Evolutionary conservation across 37 sponge, comb jelly and placozoan species (phyloP), one percentile per base, ranked within the genome.

Genomic region (Diacarnus erythraeanus): DNA sequence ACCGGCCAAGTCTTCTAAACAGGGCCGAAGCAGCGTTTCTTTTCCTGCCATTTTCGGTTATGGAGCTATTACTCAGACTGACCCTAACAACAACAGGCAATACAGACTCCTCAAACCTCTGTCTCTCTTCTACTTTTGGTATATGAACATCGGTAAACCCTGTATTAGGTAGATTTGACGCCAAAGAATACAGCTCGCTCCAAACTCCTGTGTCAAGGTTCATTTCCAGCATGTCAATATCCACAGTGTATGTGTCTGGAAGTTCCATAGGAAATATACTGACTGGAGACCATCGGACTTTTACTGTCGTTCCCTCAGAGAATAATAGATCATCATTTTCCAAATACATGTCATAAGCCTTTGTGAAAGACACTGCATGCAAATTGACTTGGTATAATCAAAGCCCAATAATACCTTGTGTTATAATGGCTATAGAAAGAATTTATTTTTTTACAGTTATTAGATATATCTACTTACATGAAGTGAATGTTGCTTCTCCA

Each of bases 341-440:
- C 69, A 71, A 22, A 27, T 38, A 47, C 26, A 57, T 72, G 8
- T 70, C 72, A 70, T 27, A 59, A 22, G 72, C 38, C 59, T 69
- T 71, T 34, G 18, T 20, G 34, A n/a, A 57, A 35, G 72, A 59
- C 81, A 80, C 81, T 70, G 61, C n/a, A n/a, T n/a, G n/a, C n/a
- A 36, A 42, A 12, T 30, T 12, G 1, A 74, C 27, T 29, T 54
- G 47, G 21, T 5, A 42, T 3, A 26, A 56, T 21, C 42, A 23
- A 4, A 42, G 20, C n/a, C n/a, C n/a, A n/a, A n/a, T n/a, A n/a
- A n/a, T n/a, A n/a, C n/a, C n/a, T n/a, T n/a, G n/a, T n/a, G n/a
- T n/a, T n/a, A n/a, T n/a, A n/a, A n/a, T n/a, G n/a, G n/a, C n/a
- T n/a, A n/a, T n/a, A n/a, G n/a, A n/a, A n/a, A n/a, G n/a, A n/a